Conservation (phyloP, 2,888 invertebrate genomes). For the Lasioglossum marginatum region DNA sequence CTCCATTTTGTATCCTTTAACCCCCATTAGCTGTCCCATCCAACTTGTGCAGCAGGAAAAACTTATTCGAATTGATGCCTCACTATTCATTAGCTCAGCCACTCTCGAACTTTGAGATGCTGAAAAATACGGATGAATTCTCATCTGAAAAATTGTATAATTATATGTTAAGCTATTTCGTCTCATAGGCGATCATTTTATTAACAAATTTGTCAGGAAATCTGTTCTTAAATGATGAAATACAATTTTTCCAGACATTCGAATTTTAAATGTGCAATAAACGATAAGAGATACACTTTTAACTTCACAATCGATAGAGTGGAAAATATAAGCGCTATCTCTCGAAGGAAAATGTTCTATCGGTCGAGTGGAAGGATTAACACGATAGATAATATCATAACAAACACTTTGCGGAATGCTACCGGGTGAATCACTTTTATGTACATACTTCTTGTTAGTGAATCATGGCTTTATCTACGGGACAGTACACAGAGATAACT, state of each 20-base stretch:
- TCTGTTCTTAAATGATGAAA: neutral
- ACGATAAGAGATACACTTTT: neutral
- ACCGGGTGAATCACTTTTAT: neutral
- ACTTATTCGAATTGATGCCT: neutral
- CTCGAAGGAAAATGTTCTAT: neutral
- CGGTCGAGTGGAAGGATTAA: neutral
- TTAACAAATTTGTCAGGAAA: neutral
- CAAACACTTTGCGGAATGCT: neutral
- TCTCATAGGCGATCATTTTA: too few species aligned
- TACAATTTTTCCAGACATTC: neutral
- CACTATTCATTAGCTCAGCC: neutral
- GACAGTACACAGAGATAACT: constrained; percentile 1
- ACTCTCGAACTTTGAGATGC: neutral
- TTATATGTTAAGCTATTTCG: too few species aligned
- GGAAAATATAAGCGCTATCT: neutral
- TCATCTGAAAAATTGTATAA: neutral
- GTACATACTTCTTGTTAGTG: neutral
- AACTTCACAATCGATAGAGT: neutral
- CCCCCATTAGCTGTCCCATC: neutral
- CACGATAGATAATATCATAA: neutral
- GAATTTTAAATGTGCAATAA: neutral
- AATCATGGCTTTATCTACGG: constrained; percentile 8
- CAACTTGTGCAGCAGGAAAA: neutral
- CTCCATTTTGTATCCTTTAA: neutral
- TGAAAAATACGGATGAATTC: neutral